phyloP scores from a whole-genome alignment of 1,140 invertebrate species.

The Aradophagus sp. region DNA sequence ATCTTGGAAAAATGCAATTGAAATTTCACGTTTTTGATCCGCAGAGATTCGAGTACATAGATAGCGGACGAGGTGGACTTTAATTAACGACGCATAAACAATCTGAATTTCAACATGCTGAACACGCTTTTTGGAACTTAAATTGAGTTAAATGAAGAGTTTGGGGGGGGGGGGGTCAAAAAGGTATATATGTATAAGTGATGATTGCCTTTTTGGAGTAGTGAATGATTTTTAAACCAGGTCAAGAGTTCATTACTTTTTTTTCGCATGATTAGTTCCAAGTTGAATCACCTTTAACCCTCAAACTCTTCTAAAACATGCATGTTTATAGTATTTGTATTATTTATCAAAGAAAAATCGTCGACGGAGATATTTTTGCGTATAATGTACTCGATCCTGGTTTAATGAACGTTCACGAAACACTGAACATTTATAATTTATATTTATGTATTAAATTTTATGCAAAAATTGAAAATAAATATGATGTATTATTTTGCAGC shows the following conservation, averaged over 20 bases:
- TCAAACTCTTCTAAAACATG: constrained; percentile 38
- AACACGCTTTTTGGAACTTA: constrained; percentile 36
- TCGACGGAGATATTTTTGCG: not conserved
- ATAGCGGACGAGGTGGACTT: constrained; percentile 72
- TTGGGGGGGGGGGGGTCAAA: constrained; percentile 30
- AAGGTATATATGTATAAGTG: constrained; percentile 35
- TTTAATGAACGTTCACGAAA: constrained; percentile 17
- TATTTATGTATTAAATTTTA: not conserved
- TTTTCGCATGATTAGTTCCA: not conserved
- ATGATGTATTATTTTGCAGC: constrained; percentile 71
- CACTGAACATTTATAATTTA: not conserved
- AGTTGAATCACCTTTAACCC: constrained; percentile 3
- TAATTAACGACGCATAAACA: constrained; percentile 54
- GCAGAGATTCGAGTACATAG: constrained; percentile 75
- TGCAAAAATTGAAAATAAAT: not conserved
- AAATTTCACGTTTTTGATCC: constrained; percentile 64
- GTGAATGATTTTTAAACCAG: constrained; percentile 34
- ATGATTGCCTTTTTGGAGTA: constrained; percentile 18
- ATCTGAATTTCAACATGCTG: constrained; percentile 36
- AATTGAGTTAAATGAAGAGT: constrained; percentile 46
- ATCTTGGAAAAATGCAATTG: no score
- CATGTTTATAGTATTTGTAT: constrained; percentile 8
- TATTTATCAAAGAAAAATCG: not conserved
- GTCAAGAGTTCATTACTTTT: not conserved
- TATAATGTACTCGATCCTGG: constrained; percentile 18